These are phyloP conservation scores for Polietes domitor DNA, from an alignment of 2,888 invertebrate genomes.

Conservation along the genomic window DNA sequence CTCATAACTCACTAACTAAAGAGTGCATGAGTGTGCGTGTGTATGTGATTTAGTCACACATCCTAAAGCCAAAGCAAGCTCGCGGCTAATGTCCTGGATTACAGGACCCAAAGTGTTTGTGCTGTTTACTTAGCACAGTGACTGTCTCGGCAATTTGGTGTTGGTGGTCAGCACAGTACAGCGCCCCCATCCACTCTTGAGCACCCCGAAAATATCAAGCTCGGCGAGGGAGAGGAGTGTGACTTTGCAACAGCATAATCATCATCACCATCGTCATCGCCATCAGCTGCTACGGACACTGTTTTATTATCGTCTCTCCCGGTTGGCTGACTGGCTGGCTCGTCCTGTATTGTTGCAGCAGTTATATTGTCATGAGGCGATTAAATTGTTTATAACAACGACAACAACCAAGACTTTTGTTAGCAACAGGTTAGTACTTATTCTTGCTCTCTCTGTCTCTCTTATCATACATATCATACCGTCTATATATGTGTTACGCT, in stretches of 20 bases:
- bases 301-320: conserved; percentile 16
- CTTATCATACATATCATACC: conserved; percentile 20
- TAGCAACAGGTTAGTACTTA: conserved; percentile 62
- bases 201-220: not conserved
- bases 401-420: not conserved
- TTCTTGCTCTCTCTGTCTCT: not conserved
- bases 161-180: not conserved
- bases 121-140: not conserved
- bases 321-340: not conserved
- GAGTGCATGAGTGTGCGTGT: not conserved
- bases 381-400: conserved; percentile 47
- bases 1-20: not conserved
- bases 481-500: not conserved
- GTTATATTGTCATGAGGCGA: conserved; percentile 63
- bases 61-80: not conserved
- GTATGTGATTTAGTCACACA: not conserved
- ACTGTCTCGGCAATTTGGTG: not conserved
- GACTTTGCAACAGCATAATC: too few species aligned
- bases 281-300: not conserved
- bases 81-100: conserved; percentile 5
- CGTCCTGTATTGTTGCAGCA: conserved; percentile 43
- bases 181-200: not conserved
- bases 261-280: not conserved
- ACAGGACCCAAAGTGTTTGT: conserved; percentile 21
- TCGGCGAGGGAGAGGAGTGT: not conserved